phyloP scores from a whole-genome alignment of 2,113 vertebrate genomes.

The Pao palembangensis region DNA sequence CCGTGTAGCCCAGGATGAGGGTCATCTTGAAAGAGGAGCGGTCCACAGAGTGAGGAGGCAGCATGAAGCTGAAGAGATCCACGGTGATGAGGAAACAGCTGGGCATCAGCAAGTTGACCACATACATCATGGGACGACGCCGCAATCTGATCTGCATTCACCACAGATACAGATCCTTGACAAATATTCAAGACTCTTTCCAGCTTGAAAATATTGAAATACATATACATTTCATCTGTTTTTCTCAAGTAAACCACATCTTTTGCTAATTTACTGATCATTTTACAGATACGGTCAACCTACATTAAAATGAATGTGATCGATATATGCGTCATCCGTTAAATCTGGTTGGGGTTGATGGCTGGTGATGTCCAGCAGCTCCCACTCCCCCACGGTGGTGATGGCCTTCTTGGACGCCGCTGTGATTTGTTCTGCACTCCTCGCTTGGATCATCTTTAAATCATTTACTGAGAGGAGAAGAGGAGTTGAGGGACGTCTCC shows the following conservation, averaged over 20 bases:
- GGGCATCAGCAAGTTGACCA: conserved; percentile 77
- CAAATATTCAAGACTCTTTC: no score
- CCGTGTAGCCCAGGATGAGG: conserved; percentile 78
- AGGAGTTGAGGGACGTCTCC: not conserved
- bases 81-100: conserved; percentile 75
- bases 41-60: conserved; percentile 70
- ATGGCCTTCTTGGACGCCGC: conserved; percentile 39
- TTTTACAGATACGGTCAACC: not conserved
- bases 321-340: fast-evolving
- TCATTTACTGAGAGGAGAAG: conserved; percentile 43
- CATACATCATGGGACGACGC: conserved; percentile 66
- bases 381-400: conserved; percentile 72
- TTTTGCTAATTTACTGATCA: no score
- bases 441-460: conserved; percentile 39
- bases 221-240: not conserved
- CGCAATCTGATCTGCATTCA: conserved; percentile 55
- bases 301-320: conserved; percentile 55
- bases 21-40: conserved; percentile 78
- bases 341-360: fast-evolving
- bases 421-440: conserved; percentile 27
- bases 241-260: not conserved
- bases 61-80: conserved; percentile 78
- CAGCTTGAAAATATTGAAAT: not conserved
- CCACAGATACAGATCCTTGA: not conserved
- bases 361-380: conserved; percentile 62